A percentile compares a stretch with the other conserved stretches of the same genome.
These are phyloP conservation scores for Coptodon bakossiorum DNA, from an alignment of 2,113 vertebrate species.

Conservation along the genomic window DNA sequence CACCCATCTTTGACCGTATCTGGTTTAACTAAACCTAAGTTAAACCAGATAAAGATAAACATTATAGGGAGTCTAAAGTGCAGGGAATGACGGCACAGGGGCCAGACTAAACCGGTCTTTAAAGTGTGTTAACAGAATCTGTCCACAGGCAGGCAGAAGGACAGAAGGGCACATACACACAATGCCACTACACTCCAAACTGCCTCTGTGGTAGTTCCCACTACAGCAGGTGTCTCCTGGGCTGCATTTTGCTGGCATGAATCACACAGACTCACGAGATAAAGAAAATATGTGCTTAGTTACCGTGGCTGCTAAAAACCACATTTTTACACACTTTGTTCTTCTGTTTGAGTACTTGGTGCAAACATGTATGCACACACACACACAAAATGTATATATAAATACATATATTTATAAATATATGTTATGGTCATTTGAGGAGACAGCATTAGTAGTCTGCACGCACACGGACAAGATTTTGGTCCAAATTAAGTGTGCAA, in stretches of 20 bases:
- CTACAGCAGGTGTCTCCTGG: background rate
- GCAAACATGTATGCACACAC: background rate
- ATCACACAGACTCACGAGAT: background rate
- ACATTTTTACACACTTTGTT: background rate
- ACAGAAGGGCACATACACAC: background rate
- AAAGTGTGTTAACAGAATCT: background rate
- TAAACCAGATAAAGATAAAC: background rate
- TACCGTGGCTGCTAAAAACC: background rate
- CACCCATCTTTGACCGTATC: background rate
- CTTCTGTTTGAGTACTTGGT: background rate
- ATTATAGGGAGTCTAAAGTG: background rate
- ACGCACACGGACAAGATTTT: background rate
- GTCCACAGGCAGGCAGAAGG: background rate
- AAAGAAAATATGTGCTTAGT: background rate
- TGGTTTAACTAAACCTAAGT: background rate
- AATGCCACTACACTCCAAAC: background rate
- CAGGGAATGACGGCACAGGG: rapidly evolving
- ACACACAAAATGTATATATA: background rate
- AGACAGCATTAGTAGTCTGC: background rate
- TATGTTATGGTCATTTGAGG: background rate
- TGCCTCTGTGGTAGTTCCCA: background rate
- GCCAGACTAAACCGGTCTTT: background rate
- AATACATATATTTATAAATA: background rate
- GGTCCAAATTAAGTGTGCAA: background rate
- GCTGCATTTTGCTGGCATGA: background rate